These are phyloP conservation scores for Conus canariensis DNA, from an alignment of 2,888 invertebrate genomes.

Conservation along the genomic window DNA sequence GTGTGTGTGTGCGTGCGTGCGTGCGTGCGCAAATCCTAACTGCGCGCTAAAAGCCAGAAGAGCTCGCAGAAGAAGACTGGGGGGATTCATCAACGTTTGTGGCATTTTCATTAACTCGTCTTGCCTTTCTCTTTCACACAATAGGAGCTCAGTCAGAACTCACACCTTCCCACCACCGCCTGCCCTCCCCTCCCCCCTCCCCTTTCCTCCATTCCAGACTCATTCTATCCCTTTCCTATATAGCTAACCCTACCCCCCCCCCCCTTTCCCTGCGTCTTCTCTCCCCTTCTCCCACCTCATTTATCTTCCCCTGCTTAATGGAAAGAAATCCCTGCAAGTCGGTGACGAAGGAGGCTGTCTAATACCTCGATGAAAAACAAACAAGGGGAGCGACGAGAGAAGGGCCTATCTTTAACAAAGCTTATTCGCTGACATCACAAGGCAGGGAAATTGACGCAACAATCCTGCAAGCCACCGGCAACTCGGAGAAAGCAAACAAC, in stretches of 20 bases:
- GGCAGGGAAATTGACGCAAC: neutral
- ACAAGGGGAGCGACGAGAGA: neutral
- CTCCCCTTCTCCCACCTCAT: neutral
- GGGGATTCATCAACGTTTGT: neutral
- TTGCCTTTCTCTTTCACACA: neutral
- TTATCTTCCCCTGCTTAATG: neutral
- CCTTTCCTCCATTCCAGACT: neutral
- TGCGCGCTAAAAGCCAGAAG: no score
- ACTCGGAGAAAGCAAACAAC: no score
- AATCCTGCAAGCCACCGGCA: no score
- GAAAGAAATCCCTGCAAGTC: neutral
- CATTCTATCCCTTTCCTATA: neutral
- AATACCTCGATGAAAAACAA: conserved; percentile 14
- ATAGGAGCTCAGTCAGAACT: neutral
- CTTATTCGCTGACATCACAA: conserved; percentile 32
- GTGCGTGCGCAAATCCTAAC: no score
- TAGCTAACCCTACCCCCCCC: neutral
- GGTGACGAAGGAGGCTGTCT: conserved; percentile 13
- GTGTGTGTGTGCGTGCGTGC: no score
- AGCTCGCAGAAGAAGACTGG: no score
- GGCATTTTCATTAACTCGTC: conserved; percentile 14
- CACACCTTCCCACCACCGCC: no score
- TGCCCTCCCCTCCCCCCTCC: neutral
- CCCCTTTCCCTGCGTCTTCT: no score
- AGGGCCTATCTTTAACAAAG: conserved; percentile 37